Conservation (phyloP, 2,888 invertebrate species). For the Harpalus rubripes region DNA sequence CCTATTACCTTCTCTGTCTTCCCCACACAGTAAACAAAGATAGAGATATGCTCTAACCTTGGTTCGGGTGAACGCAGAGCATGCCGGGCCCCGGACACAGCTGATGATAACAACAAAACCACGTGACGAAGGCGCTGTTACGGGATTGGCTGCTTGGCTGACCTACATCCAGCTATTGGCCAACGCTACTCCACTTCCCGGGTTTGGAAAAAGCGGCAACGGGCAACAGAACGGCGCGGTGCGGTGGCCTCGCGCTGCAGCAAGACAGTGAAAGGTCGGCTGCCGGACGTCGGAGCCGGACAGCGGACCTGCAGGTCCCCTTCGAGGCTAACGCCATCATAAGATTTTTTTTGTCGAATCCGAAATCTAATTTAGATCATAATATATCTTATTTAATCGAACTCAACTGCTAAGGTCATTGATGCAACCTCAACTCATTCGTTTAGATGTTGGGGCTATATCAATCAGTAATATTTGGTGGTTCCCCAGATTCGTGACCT, state of each 20-base stretch:
- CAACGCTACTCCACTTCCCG: conserved; percentile 70
- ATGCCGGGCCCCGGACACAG: conserved; percentile 79
- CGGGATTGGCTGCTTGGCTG: conserved; percentile 78
- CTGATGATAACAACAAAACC: conserved; percentile 86
- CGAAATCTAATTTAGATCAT: not conserved
- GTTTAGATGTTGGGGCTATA: no score
- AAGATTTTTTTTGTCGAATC: not conserved
- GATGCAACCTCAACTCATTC: no score
- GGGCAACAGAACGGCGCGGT: conserved; percentile 30
- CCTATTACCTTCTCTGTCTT: conserved; percentile 70
- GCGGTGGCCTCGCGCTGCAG: conserved; percentile 41
- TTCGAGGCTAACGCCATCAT: not conserved
- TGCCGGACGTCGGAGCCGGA: not conserved
- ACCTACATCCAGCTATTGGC: conserved; percentile 81
- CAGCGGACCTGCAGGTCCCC: not conserved
- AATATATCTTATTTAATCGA: not conserved
- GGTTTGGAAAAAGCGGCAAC: conserved; percentile 74
- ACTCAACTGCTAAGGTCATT: not conserved
- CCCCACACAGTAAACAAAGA: conserved; percentile 21
- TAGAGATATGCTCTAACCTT: conserved; percentile 69
- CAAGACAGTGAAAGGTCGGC: conserved; percentile 63
- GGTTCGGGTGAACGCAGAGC: conserved; percentile 71
- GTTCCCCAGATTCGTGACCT: no score
- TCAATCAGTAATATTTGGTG: no score
- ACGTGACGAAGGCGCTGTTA: conserved; percentile 79